Conservation (phyloP, 2,888 invertebrate species). For the Theretra japonica region DNA sequence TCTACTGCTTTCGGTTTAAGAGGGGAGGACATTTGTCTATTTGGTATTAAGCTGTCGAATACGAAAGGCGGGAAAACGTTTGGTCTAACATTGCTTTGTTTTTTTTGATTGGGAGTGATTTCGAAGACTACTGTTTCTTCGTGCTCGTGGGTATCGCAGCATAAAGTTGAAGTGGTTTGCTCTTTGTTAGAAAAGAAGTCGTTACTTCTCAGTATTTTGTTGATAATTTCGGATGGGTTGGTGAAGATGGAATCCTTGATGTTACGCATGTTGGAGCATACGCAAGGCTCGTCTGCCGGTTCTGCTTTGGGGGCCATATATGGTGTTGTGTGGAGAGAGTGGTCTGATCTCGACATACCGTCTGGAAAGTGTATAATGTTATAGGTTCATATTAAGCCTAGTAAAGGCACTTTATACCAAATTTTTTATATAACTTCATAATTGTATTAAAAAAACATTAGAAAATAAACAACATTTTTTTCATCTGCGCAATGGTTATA, state of each 20-base stretch:
- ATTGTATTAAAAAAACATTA: too few species aligned
- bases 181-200: conserved; percentile 65
- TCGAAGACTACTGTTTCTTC: conserved; percentile 68
- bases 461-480: too few species aligned
- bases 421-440: too few species aligned
- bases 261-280: conserved; percentile 58
- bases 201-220: conserved; percentile 63
- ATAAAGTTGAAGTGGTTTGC: conserved; percentile 55
- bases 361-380: conserved; percentile 8
- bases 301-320: background rate
- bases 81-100: conserved; percentile 32
- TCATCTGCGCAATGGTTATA: background rate
- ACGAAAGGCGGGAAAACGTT: conserved; percentile 53
- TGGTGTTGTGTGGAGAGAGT: background rate
- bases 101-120: conserved; percentile 52
- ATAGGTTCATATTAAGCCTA: background rate
- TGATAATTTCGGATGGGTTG: conserved; percentile 61
- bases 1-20: conserved; percentile 65
- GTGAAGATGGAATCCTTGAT: conserved; percentile 50
- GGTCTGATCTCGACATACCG: background rate
- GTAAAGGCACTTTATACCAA: too few species aligned
- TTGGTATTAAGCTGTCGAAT: conserved; percentile 52
- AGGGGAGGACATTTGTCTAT: conserved; percentile 43
- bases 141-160: conserved; percentile 74
- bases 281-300: conserved; percentile 58